These are phyloP conservation scores for Euproctis similis DNA, from an alignment of 2,888 invertebrate genomes.

Conservation along the genomic window DNA sequence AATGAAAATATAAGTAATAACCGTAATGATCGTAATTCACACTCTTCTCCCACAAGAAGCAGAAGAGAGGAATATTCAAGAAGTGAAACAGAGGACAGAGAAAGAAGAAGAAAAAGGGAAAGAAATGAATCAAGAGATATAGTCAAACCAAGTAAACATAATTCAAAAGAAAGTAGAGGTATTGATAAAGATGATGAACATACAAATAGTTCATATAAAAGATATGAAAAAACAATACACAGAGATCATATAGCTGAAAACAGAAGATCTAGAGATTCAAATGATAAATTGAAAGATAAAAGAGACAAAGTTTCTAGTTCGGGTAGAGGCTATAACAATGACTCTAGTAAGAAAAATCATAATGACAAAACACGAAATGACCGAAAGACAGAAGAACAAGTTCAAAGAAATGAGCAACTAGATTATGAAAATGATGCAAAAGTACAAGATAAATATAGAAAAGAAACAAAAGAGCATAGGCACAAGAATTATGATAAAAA, in stretches of 20 bases:
- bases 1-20: neutral
- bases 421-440: neutral
- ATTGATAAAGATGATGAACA: neutral
- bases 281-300: slow-evolving; percentile 1
- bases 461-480: slow-evolving; percentile 10
- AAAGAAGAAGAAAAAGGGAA: slow-evolving; percentile 5
- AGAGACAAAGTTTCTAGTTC: neutral
- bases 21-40: neutral
- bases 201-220: neutral
- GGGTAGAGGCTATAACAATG: neutral
- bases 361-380: slow-evolving; percentile 2
- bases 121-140: slow-evolving; percentile 4
- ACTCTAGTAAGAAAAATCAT: neutral
- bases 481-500: slow-evolving; percentile 4
- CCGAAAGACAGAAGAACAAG: slow-evolving; percentile 12
- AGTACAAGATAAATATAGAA: neutral
- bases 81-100: slow-evolving; percentile 2
- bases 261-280: neutral
- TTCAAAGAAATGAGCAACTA: neutral
- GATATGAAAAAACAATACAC: neutral
- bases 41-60: neutral
- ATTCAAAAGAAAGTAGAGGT: slow-evolving; percentile 1
- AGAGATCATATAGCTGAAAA: slow-evolving; percentile 1
- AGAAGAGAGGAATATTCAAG: slow-evolving; percentile 1
- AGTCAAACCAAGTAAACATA: neutral